A percentile compares a stretch with the other conserved stretches of the same genome.
phyloP scores from a whole-genome alignment of 2,888 invertebrate genomes.

The Pycnomerus fuliginosus region DNA sequence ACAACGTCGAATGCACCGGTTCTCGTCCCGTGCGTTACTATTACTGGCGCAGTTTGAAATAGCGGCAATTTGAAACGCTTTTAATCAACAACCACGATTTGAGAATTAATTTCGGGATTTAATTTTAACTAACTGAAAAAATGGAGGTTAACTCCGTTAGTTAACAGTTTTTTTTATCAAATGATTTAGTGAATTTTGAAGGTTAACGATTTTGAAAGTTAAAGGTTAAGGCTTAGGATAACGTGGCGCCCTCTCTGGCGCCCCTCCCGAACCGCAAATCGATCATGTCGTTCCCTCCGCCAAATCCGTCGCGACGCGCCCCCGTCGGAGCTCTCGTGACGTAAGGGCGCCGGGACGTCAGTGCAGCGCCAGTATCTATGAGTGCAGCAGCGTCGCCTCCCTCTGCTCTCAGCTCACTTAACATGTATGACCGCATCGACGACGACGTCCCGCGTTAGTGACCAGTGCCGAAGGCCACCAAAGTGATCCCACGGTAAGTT shows the following conservation, averaged over 20 bases:
- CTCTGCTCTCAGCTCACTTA: conserved; percentile 28
- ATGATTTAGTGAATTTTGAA: too few species aligned
- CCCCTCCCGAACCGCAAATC: neutral
- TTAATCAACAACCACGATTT: too few species aligned
- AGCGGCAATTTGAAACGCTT: too few species aligned
- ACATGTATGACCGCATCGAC: conserved; percentile 36
- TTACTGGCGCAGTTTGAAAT: too few species aligned
- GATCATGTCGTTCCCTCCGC: neutral
- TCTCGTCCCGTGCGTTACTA: too few species aligned
- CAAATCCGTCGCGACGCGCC: conserved; percentile 9
- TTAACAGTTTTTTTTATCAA: neutral
- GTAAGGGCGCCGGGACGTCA: conserved; percentile 44
- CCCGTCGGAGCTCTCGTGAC: conserved; percentile 30
- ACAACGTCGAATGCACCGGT: too few species aligned
- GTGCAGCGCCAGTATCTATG: conserved; percentile 35
- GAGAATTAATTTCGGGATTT: too few species aligned
- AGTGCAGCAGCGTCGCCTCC: conserved; percentile 31
- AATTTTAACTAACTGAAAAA: too few species aligned
- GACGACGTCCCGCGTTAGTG: conserved; percentile 32
- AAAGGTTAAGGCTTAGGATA: neutral
- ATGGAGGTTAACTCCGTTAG: too few species aligned
- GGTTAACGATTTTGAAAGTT: too few species aligned
- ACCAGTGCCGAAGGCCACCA: too few species aligned
- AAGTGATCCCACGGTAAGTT: neutral
- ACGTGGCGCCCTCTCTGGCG: neutral